Evolutionary conservation across 2,113 vertebrate species (phyloP).

Genomic region (Pongo abelii): DNA sequence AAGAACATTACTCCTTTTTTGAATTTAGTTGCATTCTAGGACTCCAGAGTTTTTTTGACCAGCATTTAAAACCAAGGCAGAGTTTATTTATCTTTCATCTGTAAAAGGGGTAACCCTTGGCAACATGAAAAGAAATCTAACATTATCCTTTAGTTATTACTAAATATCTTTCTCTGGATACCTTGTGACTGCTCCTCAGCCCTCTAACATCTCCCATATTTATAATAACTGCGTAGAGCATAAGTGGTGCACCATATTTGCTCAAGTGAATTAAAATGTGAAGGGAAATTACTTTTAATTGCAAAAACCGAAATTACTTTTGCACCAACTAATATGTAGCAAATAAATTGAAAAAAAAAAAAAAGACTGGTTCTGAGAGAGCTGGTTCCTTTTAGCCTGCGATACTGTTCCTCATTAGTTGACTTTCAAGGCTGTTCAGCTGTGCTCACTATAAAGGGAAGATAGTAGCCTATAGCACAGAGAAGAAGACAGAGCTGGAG

Average conservation of each 20-base stretch:
- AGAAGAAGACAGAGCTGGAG: not conserved
- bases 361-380: not conserved
- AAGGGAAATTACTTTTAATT: not conserved
- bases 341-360: not conserved
- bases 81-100: not conserved
- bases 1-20: not conserved
- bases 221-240: not conserved
- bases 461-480: accelerated
- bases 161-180: not conserved
- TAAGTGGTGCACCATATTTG: not conserved
- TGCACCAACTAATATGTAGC: no score
- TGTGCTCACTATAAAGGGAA: not conserved
- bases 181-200: not conserved
- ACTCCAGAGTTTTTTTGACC: not conserved
- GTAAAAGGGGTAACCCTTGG: not conserved
- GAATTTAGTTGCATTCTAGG: not conserved
- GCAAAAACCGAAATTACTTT: no score
- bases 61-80: accelerated
- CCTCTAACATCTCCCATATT: no score
- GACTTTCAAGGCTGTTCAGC: not conserved
- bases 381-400: not conserved
- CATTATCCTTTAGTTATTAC: not conserved
- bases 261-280: not conserved
- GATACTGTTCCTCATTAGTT: not conserved
- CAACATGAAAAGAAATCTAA: not conserved